Evolutionary conservation across 2,888 invertebrate genomes (phyloP), one percentile per base, ranked within the genome.

Genomic region (Scrobipalpa costella): DNA sequence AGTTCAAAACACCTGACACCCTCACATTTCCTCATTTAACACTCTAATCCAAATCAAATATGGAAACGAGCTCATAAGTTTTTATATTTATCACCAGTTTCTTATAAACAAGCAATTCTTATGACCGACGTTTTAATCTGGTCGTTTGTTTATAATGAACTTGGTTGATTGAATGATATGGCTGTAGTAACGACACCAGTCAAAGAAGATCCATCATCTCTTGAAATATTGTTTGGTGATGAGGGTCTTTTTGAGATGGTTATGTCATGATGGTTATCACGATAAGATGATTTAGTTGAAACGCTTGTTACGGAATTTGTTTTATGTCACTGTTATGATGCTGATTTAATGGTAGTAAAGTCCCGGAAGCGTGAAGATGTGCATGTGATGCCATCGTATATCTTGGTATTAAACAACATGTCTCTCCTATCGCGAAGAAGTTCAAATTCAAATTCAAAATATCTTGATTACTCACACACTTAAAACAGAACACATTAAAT

Each of bases 131-230:
- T 74, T 74, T 74, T 75, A 74, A 75, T 71, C 67, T 71, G 50
- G 65, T 64, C 70, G 73, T 77, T 72, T 75, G 66, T 71, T 73
- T 75, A 75, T 80, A 81, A 82, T 81, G 79, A 79, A 74, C 72
- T 71, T 68, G 69, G 73, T 73, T 81, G 80, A 83, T 80, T 80
- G 75, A 82, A 80, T 79, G 73, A 76, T 79, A 79, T 80, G 72
- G 72, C 67, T 70, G 70, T 68, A 65, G 66, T 73, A 71, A 75
- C 68, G 66, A 71, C 72, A 72, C 79, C 73, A 69, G 49, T 33
- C 9, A 71, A 69, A 64, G 66, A 52, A 52, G 61, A 52, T 2
- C 50, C 6, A 52, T 36, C 3, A 7, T 38, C 1, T 27, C 19
- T 11, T 15, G 27, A 19, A 21, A 11, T 5, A 9, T 11, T 1